These are phyloP conservation scores for Hippopotamyrus pictus DNA, from an alignment of 2,797 vertebrate genomes.

Conservation along the genomic window DNA sequence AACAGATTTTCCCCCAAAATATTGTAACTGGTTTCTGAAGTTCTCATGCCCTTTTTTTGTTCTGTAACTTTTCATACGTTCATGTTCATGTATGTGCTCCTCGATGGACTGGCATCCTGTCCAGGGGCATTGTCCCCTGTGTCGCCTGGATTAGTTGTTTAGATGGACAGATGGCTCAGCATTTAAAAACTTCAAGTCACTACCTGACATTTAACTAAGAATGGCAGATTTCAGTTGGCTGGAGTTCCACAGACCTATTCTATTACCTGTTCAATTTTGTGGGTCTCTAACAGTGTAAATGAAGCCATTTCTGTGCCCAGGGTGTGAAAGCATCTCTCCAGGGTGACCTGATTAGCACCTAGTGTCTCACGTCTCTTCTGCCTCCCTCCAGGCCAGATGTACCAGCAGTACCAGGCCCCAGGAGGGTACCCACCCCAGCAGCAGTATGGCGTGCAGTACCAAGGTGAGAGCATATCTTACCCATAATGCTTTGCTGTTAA, in stretches of 20 bases:
- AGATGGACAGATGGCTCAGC: not conserved
- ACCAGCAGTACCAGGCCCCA: conserved; percentile 90
- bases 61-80: not conserved
- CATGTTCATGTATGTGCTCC: not conserved
- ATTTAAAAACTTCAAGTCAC: not conserved
- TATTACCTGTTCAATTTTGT: not conserved
- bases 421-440: conserved; percentile 84
- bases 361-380: not conserved
- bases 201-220: not conserved
- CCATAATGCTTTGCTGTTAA: not conserved
- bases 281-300: not conserved
- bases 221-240: not conserved
- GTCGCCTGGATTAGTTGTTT: not conserved
- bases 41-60: not conserved
- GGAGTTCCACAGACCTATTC: not conserved
- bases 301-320: not conserved
- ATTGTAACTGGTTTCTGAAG: not conserved
- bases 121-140: not conserved
- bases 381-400: conserved; percentile 78
- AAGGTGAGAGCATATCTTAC: conserved; percentile 69
- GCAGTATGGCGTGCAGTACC: conserved; percentile 89
- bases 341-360: not conserved
- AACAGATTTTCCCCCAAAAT: not conserved
- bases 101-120: not conserved
- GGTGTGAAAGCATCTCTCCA: not conserved